Evolutionary conservation across 2,113 vertebrate genomes (phyloP), one percentile per base, ranked within the genome.

Genomic region (Mobula birostris): DNA sequence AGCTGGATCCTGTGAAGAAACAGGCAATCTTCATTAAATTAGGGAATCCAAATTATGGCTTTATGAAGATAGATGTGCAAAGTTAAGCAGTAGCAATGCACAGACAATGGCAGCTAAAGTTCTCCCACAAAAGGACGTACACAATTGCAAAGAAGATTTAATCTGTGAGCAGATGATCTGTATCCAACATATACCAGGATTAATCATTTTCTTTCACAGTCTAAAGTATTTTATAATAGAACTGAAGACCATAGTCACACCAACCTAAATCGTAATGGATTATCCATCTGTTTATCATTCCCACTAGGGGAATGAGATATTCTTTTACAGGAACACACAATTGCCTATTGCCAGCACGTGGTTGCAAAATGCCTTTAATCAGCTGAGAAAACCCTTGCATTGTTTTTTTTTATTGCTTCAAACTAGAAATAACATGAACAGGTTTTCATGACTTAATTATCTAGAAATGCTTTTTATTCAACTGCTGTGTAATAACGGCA

Each of bases 261-360:
- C 29, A 27, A n/a, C 83, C 83, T 87, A 87, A 63, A 87, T 61
- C n/a, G 5, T 87, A 90, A 90, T 66, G n/a, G 85, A 63, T 66
- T 90, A 27, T 66, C 29, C 85, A 90, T 90, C 29, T 90, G 85
- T 66, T 90, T 66, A 66, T 90, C 29, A 90, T 90, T 87, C 61
- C 61, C 85, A 90, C 61, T 7, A 32, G 29, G 61, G 61, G 85
- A 66, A 68, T 90, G 1, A 90, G 66, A 90, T 66, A 90, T 90
- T 90, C 61, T 66, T n/a, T 66, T 14, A 15, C 5, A 66, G n/a
- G 85, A 14, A 32, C 61, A 15, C 29, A 88, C 85, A 66, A 61
- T n/a, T 32, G 29, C 14, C n/a, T 32, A 66, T 29, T 32, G 85
- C 61, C 58, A 66, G 29, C 29, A 66, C 1, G 15, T 61, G n/a